A percentile compares a stretch with the other conserved stretches of the same genome.
Evolutionary conservation across 2,888 invertebrate genomes (phyloP).

Genomic region (Hirudinaria manillensis): DNA sequence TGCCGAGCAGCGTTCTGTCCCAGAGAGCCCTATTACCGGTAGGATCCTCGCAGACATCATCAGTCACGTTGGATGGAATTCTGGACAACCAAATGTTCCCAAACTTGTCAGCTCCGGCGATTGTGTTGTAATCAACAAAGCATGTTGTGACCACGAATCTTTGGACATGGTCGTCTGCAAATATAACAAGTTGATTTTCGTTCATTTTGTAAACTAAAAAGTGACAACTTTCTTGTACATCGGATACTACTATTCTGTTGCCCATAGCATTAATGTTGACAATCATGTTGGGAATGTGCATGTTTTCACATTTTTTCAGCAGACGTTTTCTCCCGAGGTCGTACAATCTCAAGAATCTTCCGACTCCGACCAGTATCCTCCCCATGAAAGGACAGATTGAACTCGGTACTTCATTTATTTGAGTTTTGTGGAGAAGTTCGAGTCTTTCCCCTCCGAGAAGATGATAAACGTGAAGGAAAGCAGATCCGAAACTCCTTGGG

Average conservation of each 20-base stretch:
- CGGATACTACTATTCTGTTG: constrained; percentile 85
- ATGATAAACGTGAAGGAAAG: constrained; percentile 76
- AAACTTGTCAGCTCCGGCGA: constrained; percentile 94
- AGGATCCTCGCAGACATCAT: constrained; percentile 98
- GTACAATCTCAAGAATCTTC: constrained; percentile 82
- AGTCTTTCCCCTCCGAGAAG: constrained; percentile 70
- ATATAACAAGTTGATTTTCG: constrained; percentile 94
- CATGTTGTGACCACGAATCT: constrained; percentile 89
- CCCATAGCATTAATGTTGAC: constrained; percentile 88
- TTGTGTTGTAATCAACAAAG: constrained; percentile 88
- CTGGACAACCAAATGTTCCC: constrained; percentile 83
- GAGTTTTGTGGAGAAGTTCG: constrained; percentile 87
- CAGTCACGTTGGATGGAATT: constrained; percentile 77
- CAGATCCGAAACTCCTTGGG: constrained; percentile 74
- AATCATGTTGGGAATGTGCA: constrained; percentile 91
- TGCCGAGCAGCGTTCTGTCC: constrained; percentile 80
- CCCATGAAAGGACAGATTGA: constrained; percentile 65
- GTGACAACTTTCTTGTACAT: constrained; percentile 86
- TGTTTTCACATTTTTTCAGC: constrained; percentile 93
- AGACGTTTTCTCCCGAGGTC: constrained; percentile 94
- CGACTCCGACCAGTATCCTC: constrained; percentile 82
- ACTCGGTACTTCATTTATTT: constrained; percentile 78
- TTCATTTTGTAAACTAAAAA: constrained; percentile 87
- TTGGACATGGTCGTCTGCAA: constrained; percentile 95
- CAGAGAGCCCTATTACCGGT: constrained; percentile 95